Evolutionary conservation across 2,113 vertebrate species (phyloP), one percentile per base, ranked within the genome.

Genomic region (Lagenorhynchus albirostris): DNA sequence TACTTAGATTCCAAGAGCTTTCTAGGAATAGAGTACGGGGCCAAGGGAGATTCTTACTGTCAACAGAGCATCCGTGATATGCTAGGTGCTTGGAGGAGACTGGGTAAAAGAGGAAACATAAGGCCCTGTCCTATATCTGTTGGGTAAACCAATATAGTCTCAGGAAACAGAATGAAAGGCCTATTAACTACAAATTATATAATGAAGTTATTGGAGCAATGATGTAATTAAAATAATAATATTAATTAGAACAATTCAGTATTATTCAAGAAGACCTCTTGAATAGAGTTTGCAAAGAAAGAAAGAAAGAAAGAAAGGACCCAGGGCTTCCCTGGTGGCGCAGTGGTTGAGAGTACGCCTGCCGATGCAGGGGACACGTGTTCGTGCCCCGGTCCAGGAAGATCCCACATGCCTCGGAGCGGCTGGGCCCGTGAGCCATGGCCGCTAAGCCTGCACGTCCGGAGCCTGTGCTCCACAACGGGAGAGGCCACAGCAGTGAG

Each of bases 201-300:
- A 53, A 76, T 77, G 68, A 93, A 41, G 70, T 71, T 70, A 89
- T 44, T 70, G 44, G 77, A 74, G n/a, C 33, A 89, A 76, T 67
- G 38, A 62, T 41, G 7, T 65, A 47, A 94, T 73, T 93, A 73
- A 96, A 95, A 83, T 84, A 70, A 88, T 84, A 85, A 47, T 36
- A 77, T 71, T 92, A 74, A 83, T 95, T 85, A 86, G 47, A 95
- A 92, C 33, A 81, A 47, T 47, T 38, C 60, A 38, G 2, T 63
- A 74, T 53, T 68, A 93, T 68, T 90, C 18, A 86, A 88, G 80
- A 88, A 91, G 58, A 36, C 44, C 83, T 95, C 50, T 60, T 53
- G 31, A 92, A 38, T 44, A 74, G 36, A 89, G 29, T 76, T 85
- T 88, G n/a, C n/a, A 62, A 90, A 90, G 62, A 20, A 65, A 77